A percentile compares a stretch with the other conserved stretches of the same genome.
phyloP scores from a whole-genome alignment of 2,888 invertebrate species.

The Eudasyphora cyanicolor region DNA sequence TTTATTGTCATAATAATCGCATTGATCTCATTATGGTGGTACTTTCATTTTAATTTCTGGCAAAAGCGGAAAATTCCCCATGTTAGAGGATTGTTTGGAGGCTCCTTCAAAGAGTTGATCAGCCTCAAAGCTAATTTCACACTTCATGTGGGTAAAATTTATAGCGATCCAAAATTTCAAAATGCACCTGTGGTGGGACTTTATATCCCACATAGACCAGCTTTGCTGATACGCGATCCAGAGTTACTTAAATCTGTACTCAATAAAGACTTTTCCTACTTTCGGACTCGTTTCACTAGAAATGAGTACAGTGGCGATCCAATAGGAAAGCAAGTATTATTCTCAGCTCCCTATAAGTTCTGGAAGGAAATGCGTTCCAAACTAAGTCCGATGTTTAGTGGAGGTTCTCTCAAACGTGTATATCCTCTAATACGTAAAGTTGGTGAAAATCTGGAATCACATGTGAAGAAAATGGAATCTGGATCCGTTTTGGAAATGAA shows the following conservation, averaged over 20 bases:
- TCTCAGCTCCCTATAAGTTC: conserved; percentile 71
- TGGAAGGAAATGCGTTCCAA: conserved; percentile 73
- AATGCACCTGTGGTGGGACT: conserved; percentile 74
- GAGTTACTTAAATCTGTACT: conserved; percentile 78
- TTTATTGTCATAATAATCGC: too few relatives aligned
- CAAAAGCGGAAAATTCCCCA: background rate
- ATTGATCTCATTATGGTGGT: background rate
- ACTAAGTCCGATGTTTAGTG: conserved; percentile 71
- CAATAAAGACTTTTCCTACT: conserved; percentile 74
- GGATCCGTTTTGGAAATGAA: conserved; percentile 64
- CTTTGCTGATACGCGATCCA: conserved; percentile 78
- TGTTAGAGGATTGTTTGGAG: conserved; percentile 60
- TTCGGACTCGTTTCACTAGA: conserved; percentile 73
- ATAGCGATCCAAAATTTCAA: conserved; percentile 69
- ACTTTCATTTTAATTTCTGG: background rate
- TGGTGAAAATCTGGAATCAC: conserved; percentile 66
- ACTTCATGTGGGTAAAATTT: conserved; percentile 74
- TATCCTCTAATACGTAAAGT: conserved; percentile 72
- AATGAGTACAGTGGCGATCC: conserved; percentile 68
- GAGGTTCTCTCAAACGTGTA: conserved; percentile 72
- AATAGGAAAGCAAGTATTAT: conserved; percentile 71
- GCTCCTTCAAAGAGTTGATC: conserved; percentile 77
- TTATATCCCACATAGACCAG: conserved; percentile 79
- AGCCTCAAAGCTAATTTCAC: conserved; percentile 73
- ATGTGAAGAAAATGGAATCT: conserved; percentile 50